Evolutionary conservation across 1,140 invertebrate species (phyloP), one percentile per base, ranked within the genome.

Genomic region (Trachymyrmex cornetzi): DNA sequence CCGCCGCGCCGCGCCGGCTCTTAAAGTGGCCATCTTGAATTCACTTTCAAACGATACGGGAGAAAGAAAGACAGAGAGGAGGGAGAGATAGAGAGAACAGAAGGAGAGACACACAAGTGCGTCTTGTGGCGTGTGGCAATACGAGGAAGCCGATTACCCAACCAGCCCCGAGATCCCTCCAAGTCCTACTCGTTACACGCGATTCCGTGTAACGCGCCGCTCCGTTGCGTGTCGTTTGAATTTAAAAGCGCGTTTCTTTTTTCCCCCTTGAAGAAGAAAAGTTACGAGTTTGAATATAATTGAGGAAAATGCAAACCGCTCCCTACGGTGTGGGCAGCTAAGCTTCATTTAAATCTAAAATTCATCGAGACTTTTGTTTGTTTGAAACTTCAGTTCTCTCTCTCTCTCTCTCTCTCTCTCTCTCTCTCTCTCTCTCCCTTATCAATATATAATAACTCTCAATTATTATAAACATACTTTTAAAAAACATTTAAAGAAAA

Each of bases 141-240:
- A 95, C 93, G 87, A 94, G 93, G 93, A 95, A 95, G 92, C 93
- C 93, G 93, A 94, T 95, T 94, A 92, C 93, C 91, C 93, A 95
- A 95, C 93, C 88, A 77, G 48, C 30, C 66, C 79, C 92, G 77
- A 86, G 90, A 91, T 91, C 85, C 89, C 88, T 90, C 61, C 27
- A 82, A 86, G 66, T 69, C 55, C 55, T 50, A 72, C 71, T 63
- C 59, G 61, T 89, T 87, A 90, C 86, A 85, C 81, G 85, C 67
- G 79, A 89, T 89, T 85, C 67, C 85, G 38, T 55, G 69, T 87
- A 89, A 87, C 66, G 48, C 57, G 57, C 24, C 38, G 14, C 61
- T 22, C 61, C 27, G 55, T 81, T 64, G 66, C 69, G 77, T 77
- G 44, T 44, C 72, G 44, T 59, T 71, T n/a, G 12, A 63, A 55